Base-by-base conservation (phyloP, 2,888 invertebrate genomes). In the Physocephala rufipes region DNA sequence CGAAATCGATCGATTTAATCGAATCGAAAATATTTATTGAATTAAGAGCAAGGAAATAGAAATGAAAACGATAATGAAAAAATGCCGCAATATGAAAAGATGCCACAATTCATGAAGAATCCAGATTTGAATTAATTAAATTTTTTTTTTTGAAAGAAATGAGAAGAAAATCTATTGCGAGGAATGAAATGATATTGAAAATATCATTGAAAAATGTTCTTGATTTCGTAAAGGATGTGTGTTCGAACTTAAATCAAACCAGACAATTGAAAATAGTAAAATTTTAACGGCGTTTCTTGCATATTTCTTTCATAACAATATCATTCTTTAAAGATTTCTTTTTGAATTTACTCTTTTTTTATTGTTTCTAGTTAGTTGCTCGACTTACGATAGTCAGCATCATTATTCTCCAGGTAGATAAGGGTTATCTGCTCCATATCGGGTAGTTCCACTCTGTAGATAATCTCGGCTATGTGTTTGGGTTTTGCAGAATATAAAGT, bases 351-450 rank as follows among this genome's bases (percentile, higher is more conserved):
- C 12, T 43, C 19, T 63, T n/a, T n/a, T 63, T 47, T 15, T 9
- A 30, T 47, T 64, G 51, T 13, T 61, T 72, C 64, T 53, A 53
- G 53, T 53, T 82, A 82, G 78, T 81, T 82, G 86, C 86, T 85
- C 83, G 86, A 86, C 86, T 86, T 86, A 86, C 86, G 84, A 86
- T 86, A 86, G 86, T 86, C 86, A 86, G 86, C 86, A 85, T 86
- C 86, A 81, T 80, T 86, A 92, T 93, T 93, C 92, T 94, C 94
- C 92, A 94, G 92, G 93, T 93, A 94, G 90, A 94, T 93, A 90
- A 94, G 92, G 88, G 94, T 94, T 89, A 94, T 93, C 91, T 94
- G 93, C 91, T 94, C 93, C 93, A 93, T 93, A 91, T 93, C 92
- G 89, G 93, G 93, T 90, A 94, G 92, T 91, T 93, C 93, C 91